A percentile compares a stretch with the other conserved stretches of the same genome.
Conservation (phyloP, 1,140 invertebrate species). For the Leptopilina clavipes region DNA sequence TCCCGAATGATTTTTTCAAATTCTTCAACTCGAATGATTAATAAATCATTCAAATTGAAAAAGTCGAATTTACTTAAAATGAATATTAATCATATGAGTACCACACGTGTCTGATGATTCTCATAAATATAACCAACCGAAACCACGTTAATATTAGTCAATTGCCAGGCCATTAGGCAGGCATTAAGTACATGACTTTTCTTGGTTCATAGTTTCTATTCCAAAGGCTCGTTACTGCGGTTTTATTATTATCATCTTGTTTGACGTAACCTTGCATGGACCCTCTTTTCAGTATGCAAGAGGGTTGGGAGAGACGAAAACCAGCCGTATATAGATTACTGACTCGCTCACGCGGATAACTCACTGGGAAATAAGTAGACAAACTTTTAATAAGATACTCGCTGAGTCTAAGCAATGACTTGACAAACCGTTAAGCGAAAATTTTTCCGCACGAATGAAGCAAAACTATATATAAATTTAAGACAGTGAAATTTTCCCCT, state of each 20-base stretch:
- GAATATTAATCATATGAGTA: conserved; percentile 53
- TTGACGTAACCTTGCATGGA: conserved; percentile 21
- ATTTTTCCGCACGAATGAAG: not conserved
- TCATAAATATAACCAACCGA: conserved; percentile 45
- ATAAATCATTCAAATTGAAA: conserved; percentile 55
- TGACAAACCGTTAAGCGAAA: conserved; percentile 5
- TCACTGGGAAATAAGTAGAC: conserved; percentile 12
- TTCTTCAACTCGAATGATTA: no score
- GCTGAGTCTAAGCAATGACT: conserved; percentile 8
- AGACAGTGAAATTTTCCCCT: no score
- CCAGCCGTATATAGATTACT: not conserved
- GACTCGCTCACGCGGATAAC: conserved; percentile 4
- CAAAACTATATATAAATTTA: no score
- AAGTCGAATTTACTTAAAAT: conserved; percentile 56
- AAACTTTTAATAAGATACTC: conserved; percentile 8
- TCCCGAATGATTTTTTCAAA: no score
- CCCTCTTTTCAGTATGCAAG: not conserved
- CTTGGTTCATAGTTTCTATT: not conserved
- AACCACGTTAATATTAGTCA: conserved; percentile 36
- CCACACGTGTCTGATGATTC: conserved; percentile 51
- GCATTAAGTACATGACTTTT: not conserved
- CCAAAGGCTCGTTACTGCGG: conserved; percentile 22
- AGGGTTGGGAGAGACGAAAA: conserved; percentile 2
- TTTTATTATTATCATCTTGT: conserved; percentile 30
- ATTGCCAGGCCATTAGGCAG: not conserved